These are phyloP conservation scores for Pinctada fucata DNA, from an alignment of 2,888 invertebrate genomes.

Conservation along the genomic window DNA sequence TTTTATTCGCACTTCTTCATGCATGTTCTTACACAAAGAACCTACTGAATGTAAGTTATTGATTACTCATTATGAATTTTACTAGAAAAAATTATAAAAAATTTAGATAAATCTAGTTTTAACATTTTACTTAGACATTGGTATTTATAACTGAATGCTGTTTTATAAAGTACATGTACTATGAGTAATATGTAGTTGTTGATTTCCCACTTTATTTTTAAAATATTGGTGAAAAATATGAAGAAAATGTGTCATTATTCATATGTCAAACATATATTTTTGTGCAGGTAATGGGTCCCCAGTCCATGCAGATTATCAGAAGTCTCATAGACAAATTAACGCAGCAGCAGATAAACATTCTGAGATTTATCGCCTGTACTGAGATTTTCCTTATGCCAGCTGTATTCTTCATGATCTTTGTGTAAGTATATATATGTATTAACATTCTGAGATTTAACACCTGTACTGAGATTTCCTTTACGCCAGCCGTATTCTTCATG, in stretches of 20 bases:
- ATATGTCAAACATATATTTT: background rate
- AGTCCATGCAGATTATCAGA: conserved; percentile 92
- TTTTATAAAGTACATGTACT: background rate
- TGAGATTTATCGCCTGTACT: conserved; percentile 92
- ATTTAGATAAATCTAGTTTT: background rate
- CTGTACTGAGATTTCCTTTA: conserved; percentile 90
- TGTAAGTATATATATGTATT: conserved; percentile 83
- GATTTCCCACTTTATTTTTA: background rate
- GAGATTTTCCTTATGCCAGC: conserved; percentile 87
- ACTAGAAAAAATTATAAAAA: background rate
- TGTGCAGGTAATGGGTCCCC: conserved; percentile 91
- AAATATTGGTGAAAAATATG: background rate
- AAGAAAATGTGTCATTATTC: background rate
- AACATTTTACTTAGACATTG: background rate
- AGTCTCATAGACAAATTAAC: conserved; percentile 92
- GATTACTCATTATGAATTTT: background rate
- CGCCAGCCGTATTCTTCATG: conserved; percentile 80
- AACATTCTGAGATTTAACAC: conserved; percentile 94
- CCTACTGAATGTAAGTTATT: conserved; percentile 90
- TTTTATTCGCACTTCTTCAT: conserved; percentile 94
- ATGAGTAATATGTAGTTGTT: background rate
- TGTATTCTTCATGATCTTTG: conserved; percentile 82
- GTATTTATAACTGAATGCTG: no score
- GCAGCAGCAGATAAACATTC: conserved; percentile 91
- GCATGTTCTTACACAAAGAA: conserved; percentile 93